Evolutionary conservation across 2,113 vertebrate genomes (phyloP).

Genomic region (Leptodactylus fuscus): DNA sequence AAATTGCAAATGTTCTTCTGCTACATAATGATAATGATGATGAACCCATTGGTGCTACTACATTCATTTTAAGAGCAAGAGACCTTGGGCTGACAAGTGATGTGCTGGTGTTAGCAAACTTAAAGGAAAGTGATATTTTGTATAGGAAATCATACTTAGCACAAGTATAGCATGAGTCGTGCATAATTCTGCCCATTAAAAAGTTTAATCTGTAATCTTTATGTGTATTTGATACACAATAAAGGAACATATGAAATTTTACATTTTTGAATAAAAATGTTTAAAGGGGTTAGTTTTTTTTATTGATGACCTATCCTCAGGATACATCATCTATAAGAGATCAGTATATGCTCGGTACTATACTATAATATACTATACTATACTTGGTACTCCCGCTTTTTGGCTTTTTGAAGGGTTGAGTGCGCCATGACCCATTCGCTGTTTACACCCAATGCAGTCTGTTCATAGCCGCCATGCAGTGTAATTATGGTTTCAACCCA

Average conservation of each 20-base stretch:
- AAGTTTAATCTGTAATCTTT: neutral
- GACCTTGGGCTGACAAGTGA: slow-evolving; percentile 68
- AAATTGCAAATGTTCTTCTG: slow-evolving; percentile 73
- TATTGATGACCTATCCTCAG: too few relatives aligned
- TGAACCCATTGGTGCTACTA: slow-evolving; percentile 64
- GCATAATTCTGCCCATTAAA: neutral
- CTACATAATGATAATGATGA: slow-evolving; percentile 72
- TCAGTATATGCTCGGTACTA: too few relatives aligned
- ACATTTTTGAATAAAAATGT: neutral
- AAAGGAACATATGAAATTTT: neutral
- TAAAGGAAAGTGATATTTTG: slow-evolving; percentile 22
- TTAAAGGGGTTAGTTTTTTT: neutral
- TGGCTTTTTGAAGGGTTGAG: too few relatives aligned
- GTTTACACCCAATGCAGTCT: too few relatives aligned
- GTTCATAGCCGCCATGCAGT: too few relatives aligned
- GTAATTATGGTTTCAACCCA: too few relatives aligned
- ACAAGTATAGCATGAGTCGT: neutral
- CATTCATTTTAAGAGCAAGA: slow-evolving; percentile 66
- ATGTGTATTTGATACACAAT: neutral
- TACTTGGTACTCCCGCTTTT: too few relatives aligned
- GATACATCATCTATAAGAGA: too few relatives aligned
- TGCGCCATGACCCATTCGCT: too few relatives aligned
- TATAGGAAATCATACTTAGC: neutral
- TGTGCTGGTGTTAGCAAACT: slow-evolving; percentile 35
- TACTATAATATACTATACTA: too few relatives aligned